Conservation (phyloP, 1,140 invertebrate species). For the Maconellicoccus hirsutus region DNA sequence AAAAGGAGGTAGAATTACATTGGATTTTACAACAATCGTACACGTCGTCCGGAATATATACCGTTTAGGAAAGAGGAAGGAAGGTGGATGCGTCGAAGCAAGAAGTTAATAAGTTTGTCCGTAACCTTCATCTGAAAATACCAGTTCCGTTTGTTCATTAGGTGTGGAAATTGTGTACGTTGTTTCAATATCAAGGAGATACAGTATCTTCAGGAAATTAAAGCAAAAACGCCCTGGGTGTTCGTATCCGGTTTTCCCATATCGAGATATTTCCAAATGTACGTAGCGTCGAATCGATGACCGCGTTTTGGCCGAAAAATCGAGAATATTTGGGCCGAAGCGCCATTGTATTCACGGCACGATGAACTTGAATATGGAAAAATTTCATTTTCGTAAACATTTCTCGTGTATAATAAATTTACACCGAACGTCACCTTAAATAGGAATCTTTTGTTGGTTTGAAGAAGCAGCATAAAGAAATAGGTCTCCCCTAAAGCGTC, state of each 20-base stretch:
- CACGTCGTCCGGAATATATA: slow-evolving; percentile 10
- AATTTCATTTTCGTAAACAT: neutral
- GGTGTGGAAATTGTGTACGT: slow-evolving; percentile 4
- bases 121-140: slow-evolving; percentile 16
- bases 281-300: neutral
- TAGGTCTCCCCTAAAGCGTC: neutral
- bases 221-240: slow-evolving; percentile 20
- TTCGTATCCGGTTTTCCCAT: slow-evolving; percentile 17
- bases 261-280: neutral
- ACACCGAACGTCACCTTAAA: neutral
- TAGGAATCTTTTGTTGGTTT: neutral
- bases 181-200: slow-evolving; percentile 21
- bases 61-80: slow-evolving; percentile 4
- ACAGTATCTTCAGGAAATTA: slow-evolving; percentile 5
- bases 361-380: neutral
- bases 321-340: neutral
- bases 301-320: neutral
- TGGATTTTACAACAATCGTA: too few relatives aligned
- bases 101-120: slow-evolving; percentile 19
- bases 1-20: too few relatives aligned
- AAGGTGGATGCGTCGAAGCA: slow-evolving; percentile 10
- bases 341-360: neutral
- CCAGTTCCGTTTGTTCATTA: slow-evolving; percentile 18
- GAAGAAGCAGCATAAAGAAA: neutral
- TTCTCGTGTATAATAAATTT: neutral